Percentiles rank a stretch among this genome's conserved stretches.
phyloP scores from a whole-genome alignment of 2,113 vertebrate species.

The Elachura formosa region DNA sequence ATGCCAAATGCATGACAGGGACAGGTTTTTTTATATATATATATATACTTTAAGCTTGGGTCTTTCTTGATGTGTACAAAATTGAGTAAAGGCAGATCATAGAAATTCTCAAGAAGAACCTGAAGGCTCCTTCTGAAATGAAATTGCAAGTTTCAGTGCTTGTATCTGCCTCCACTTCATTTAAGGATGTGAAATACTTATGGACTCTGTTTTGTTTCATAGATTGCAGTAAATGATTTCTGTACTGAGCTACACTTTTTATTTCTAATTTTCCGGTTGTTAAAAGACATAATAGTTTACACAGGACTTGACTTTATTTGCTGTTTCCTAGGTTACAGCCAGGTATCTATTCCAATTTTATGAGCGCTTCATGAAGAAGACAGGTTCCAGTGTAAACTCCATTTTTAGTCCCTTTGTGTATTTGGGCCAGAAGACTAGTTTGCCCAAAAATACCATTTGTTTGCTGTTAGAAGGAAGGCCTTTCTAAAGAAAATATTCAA shows the following conservation, averaged over 20 bases:
- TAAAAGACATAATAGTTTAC: conserved; percentile 67
- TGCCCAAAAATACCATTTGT: not conserved
- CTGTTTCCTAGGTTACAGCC: conserved; percentile 72
- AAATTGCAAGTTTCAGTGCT: not conserved
- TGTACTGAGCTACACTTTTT: not conserved
- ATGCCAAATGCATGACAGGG: not conserved
- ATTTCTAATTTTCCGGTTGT: conserved; percentile 62
- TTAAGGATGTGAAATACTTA: not conserved
- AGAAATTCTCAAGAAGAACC: not conserved
- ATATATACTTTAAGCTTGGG: not conserved
- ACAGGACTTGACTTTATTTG: conserved; percentile 63
- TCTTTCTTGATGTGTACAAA: not conserved
- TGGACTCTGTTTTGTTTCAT: not conserved
- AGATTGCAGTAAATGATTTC: not conserved
- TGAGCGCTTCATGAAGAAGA: conserved; percentile 36
- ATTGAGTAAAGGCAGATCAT: not conserved
- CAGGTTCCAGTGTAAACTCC: not conserved
- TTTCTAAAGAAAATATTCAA: not conserved
- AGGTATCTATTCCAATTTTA: conserved; percentile 62
- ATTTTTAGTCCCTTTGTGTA: not conserved
- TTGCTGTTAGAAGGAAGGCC: not conserved
- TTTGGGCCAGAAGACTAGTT: not conserved
- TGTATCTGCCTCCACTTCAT: not conserved
- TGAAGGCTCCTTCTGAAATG: not conserved
- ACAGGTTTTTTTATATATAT: not conserved